Conservation (phyloP, 2,113 vertebrate species). For the Platichthys flesus region DNA sequence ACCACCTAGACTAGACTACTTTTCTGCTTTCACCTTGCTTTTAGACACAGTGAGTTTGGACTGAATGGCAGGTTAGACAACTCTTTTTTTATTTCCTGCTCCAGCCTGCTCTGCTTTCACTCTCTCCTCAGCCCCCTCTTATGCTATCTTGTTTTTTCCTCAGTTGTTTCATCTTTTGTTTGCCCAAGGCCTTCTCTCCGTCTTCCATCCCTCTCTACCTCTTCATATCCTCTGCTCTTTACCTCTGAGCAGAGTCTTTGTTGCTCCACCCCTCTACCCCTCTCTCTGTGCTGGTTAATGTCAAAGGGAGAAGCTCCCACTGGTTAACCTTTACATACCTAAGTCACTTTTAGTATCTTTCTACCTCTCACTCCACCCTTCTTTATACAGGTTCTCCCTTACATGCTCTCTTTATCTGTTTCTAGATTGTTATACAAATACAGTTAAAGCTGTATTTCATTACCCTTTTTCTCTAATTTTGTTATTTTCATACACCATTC, state of each 20-base stretch:
- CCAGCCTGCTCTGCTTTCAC: conserved; percentile 20
- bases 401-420: conserved; percentile 7
- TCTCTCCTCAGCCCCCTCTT: conserved; percentile 16
- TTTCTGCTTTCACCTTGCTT: too few species aligned
- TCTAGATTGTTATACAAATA: conserved; percentile 1
- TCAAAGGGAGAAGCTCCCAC: conserved; percentile 62
- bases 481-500: background rate
- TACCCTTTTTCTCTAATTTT: background rate
- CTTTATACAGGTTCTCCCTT: background rate
- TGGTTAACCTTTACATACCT: conserved; percentile 68
- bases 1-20: too few species aligned
- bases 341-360: conserved; percentile 42
- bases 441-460: background rate
- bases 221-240: conserved; percentile 27
- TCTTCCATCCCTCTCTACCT: background rate
- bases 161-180: conserved; percentile 25
- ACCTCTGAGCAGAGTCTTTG: conserved; percentile 12
- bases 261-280: conserved; percentile 29
- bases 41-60: too few species aligned
- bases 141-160: background rate
- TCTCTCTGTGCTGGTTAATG: conserved; percentile 47
- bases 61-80: too few species aligned
- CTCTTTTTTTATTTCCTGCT: too few species aligned
- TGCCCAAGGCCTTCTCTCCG: conserved; percentile 20
- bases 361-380: conserved; percentile 16